A percentile compares a stretch with the other conserved stretches of the same genome.
Conservation (phyloP, 1,140 invertebrate species). For the Rhagoletis pomonella region DNA sequence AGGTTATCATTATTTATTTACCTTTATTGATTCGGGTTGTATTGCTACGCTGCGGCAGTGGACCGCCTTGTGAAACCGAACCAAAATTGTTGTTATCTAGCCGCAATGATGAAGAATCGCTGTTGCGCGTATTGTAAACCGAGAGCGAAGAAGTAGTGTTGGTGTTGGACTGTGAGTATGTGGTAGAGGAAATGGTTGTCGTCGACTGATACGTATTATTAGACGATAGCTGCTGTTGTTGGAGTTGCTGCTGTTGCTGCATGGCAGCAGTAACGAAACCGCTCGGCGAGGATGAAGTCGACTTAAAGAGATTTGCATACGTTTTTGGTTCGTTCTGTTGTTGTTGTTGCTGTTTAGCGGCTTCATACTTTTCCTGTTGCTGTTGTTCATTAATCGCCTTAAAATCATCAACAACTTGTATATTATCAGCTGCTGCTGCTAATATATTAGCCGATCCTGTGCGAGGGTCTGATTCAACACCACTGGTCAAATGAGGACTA, state of each 20-base stretch:
- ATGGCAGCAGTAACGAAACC: slow-evolving; percentile 72
- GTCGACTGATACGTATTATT: slow-evolving; percentile 60
- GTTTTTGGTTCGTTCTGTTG: slow-evolving; percentile 84
- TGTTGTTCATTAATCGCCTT: slow-evolving; percentile 72
- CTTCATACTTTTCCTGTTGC: slow-evolving; percentile 72
- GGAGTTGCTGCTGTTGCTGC: slow-evolving; percentile 72
- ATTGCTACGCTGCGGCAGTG: slow-evolving; percentile 55
- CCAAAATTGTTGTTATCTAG: slow-evolving; percentile 49
- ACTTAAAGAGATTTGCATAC: slow-evolving; percentile 88
- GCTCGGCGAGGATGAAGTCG: slow-evolving; percentile 74
- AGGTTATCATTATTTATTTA: background rate
- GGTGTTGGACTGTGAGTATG: slow-evolving; percentile 57
- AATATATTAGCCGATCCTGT: slow-evolving; percentile 14
- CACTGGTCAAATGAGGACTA: slow-evolving; percentile 54
- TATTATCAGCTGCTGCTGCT: slow-evolving; percentile 54
- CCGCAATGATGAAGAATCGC: slow-evolving; percentile 53
- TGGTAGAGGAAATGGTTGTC: slow-evolving; percentile 65
- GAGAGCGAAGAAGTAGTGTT: slow-evolving; percentile 49
- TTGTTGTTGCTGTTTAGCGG: slow-evolving; percentile 67
- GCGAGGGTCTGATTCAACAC: background rate
- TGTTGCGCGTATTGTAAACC: slow-evolving; percentile 53
- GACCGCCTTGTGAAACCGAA: slow-evolving; percentile 35
- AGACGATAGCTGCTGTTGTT: slow-evolving; percentile 64
- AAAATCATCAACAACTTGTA: slow-evolving; percentile 68
- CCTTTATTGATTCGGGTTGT: slow-evolving; percentile 57